phyloP scores from a whole-genome alignment of 2,888 invertebrate species.

The Dasysyrphus tricinctus region DNA sequence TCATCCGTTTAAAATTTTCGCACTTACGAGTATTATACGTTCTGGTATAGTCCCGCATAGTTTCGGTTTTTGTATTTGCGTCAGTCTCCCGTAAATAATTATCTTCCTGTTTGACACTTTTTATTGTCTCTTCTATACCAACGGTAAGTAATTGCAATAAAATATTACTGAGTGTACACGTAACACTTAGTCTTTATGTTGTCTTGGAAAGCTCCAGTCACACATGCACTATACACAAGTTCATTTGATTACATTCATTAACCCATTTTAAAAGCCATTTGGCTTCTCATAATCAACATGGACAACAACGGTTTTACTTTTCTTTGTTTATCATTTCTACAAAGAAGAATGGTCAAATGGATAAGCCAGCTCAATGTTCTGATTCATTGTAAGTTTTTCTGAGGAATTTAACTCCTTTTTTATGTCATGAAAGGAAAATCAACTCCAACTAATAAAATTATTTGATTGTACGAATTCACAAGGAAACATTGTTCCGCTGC shows the following conservation, averaged over 20 bases:
- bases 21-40: too few relatives aligned
- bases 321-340: constrained; percentile 14
- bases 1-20: too few relatives aligned
- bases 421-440: not conserved
- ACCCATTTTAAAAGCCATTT: constrained; percentile 39
- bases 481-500: constrained; percentile 36
- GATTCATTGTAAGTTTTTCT: not conserved
- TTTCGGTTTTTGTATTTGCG: too few relatives aligned
- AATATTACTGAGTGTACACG: not conserved
- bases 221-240: not conserved
- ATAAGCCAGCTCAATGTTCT: not conserved
- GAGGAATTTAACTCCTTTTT: constrained; percentile 7
- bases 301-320: constrained; percentile 12
- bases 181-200: constrained; percentile 35
- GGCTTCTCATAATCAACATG: constrained; percentile 4
- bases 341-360: not conserved
- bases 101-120: not conserved
- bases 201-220: not conserved
- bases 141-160: not conserved
- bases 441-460: not conserved
- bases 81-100: too few relatives aligned
- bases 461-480: constrained; percentile 10
- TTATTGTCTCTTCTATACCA: not conserved
- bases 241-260: constrained; percentile 30
- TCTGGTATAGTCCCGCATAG: too few relatives aligned